phyloP scores from a whole-genome alignment of 2,797 vertebrate genomes.

The Acipenser oxyrinchus region DNA sequence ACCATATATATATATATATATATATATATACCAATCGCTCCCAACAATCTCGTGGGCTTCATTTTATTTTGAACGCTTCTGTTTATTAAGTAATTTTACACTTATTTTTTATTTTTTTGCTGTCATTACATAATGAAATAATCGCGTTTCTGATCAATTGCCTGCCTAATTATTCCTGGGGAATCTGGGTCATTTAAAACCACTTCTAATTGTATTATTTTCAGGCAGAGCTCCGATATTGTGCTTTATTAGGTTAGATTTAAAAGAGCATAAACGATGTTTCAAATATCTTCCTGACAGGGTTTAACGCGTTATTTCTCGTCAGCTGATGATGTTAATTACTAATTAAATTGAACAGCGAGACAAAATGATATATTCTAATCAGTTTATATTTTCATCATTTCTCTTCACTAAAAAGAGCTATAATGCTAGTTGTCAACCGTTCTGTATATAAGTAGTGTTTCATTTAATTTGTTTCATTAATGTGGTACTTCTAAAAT shows the following conservation, averaged over 20 bases:
- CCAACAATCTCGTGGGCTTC: not conserved
- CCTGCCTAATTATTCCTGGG: slow-evolving; percentile 4
- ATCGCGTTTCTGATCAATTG: slow-evolving; percentile 15
- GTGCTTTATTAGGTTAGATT: slow-evolving; percentile 32
- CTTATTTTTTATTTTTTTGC: slow-evolving; percentile 9
- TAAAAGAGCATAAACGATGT: slow-evolving; percentile 17
- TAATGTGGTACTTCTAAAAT: slow-evolving; percentile 39
- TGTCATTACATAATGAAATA: slow-evolving; percentile 13
- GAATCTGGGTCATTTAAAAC: slow-evolving; percentile 13
- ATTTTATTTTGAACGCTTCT: not conserved
- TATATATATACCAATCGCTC: not conserved
- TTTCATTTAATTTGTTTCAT: slow-evolving; percentile 50
- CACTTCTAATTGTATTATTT: slow-evolving; percentile 31
- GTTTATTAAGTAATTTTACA: no score
- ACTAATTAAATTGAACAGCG: slow-evolving; percentile 32
- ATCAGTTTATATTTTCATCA: slow-evolving; percentile 41
- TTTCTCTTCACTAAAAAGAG: slow-evolving; percentile 36
- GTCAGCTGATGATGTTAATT: slow-evolving; percentile 30
- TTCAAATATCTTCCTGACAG: slow-evolving; percentile 13
- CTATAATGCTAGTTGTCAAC: slow-evolving; percentile 47
- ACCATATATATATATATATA: no score
- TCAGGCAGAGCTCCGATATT: slow-evolving; percentile 25
- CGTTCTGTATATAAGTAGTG: slow-evolving; percentile 37
- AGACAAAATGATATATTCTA: slow-evolving; percentile 36
- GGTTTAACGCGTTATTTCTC: slow-evolving; percentile 29